Percentiles rank a stretch among this genome's conserved stretches.
phyloP scores from a whole-genome alignment of 2,113 vertebrate species.

The Gymnobelideus leadbeateri region DNA sequence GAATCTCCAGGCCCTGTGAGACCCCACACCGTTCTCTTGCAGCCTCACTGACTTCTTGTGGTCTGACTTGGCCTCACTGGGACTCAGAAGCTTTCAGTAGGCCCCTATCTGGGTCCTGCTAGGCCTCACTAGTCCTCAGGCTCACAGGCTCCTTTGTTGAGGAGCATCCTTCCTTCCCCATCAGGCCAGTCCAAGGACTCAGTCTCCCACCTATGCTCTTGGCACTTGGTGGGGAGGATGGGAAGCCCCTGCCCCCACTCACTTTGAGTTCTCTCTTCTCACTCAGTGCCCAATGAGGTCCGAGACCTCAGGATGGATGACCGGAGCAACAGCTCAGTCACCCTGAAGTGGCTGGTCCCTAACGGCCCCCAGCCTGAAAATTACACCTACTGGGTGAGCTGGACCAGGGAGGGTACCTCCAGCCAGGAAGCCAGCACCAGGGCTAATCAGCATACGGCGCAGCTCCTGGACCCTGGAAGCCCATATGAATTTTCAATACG shows the following conservation, averaged over 20 bases:
- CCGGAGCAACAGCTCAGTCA: slow-evolving; percentile 44
- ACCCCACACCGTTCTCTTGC: too few species aligned
- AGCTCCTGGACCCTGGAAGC: background rate
- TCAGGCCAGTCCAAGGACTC: too few species aligned
- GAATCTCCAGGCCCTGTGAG: too few species aligned
- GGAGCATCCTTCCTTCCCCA: too few species aligned
- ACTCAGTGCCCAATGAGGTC: slow-evolving; percentile 18
- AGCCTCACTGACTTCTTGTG: too few species aligned
- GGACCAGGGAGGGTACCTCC: accelerated
- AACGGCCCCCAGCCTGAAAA: accelerated
- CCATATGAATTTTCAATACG: background rate
- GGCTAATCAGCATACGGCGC: accelerated
- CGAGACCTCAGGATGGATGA: accelerated
- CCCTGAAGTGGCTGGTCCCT: slow-evolving; percentile 24
- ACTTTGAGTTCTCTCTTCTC: background rate
- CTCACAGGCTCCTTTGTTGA: too few species aligned
- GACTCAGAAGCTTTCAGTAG: too few species aligned
- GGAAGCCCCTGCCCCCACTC: background rate
- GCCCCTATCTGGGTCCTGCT: too few species aligned
- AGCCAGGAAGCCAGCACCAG: accelerated
- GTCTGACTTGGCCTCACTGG: too few species aligned
- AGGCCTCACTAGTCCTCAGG: too few species aligned
- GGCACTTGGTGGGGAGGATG: too few species aligned
- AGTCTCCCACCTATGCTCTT: too few species aligned
- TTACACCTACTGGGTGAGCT: slow-evolving; percentile 26